Evolutionary conservation across 2,113 vertebrate species (phyloP), one percentile per base, ranked within the genome.

Genomic region (Chascanopsetta lugubris): DNA sequence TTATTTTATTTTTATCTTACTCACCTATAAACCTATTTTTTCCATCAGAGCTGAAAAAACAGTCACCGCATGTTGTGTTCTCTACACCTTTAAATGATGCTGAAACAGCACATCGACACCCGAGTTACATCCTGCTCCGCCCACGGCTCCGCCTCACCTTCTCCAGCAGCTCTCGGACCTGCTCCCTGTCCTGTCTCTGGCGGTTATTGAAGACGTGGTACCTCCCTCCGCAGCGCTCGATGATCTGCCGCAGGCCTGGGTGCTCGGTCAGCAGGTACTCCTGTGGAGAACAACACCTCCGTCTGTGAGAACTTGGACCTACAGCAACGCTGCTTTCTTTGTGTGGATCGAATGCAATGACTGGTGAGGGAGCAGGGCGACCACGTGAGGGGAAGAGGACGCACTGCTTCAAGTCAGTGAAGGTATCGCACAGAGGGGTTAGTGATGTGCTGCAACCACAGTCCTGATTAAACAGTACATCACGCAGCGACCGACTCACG

Each of bases 121-220:
- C n/a, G 38, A 15, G 17, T 17, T 38, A n/a, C 17, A 40, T 30
- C 29, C 17, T 1, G 11, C 6, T 40, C 17, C n/a, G 38, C n/a
- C n/a, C 2, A 7, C n/a, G 1, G 38, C 8, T 21, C 21, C 5
- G 12, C 12, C 83, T 85, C 46, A 93, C 92, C 91, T 92, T 91
- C 32, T 89, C 74, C 72, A 93, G 75, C 45, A 93, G 86, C 18
- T 69, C 27, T 0, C 1, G 11, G 25, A 93, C 87, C 77, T 93
- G 92, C 47, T 72, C 56, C 57, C 82, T 85, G 67, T 93, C 61
- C 12, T 84, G 69, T 1, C 43, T 69, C 36, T 53, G 68, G 3
- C 92, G 92, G 58, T 93, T 93, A 58, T 92, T 92, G 55, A 93
- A 57, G 36, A 91, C 80, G 46, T 92, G 91, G 69, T 85, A 88